Percentiles rank a stretch among this genome's conserved stretches.
phyloP scores from a whole-genome alignment of 1,140 invertebrate genomes.

The Hyphantria cunea region DNA sequence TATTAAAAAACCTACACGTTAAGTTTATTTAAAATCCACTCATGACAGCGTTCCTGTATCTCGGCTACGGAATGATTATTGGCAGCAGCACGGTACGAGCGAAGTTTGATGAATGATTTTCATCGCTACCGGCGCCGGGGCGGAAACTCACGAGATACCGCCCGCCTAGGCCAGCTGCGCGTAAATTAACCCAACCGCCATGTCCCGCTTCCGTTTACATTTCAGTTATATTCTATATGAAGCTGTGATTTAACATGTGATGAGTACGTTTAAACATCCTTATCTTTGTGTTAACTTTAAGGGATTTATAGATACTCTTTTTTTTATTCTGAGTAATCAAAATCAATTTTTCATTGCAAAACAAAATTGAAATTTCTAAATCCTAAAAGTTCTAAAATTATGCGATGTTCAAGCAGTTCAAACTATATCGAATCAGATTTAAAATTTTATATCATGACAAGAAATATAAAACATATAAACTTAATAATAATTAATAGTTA shows the following conservation, averaged over 20 bases:
- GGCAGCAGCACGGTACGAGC: constrained; percentile 33
- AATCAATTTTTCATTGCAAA: too few relatives aligned
- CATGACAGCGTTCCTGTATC: too few relatives aligned
- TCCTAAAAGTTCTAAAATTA: too few relatives aligned
- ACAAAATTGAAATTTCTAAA: too few relatives aligned
- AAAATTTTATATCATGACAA: too few relatives aligned
- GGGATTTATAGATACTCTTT: not conserved
- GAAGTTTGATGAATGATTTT: constrained; percentile 45
- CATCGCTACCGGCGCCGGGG: constrained; percentile 35
- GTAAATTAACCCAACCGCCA: constrained; percentile 45
- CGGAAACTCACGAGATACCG: constrained; percentile 44
- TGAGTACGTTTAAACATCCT: constrained; percentile 5
- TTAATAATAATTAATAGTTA: too few relatives aligned
- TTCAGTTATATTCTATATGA: constrained; percentile 39
- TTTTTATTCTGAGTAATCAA: too few relatives aligned
- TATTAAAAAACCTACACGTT: too few relatives aligned
- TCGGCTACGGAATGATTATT: constrained; percentile 19
- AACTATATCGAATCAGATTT: too few relatives aligned
- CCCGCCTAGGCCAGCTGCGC: constrained; percentile 36
- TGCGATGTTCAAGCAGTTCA: too few relatives aligned
- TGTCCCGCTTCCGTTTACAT: constrained; percentile 40
- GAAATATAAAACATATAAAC: too few relatives aligned
- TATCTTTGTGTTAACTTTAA: not conserved
- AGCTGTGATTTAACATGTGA: constrained; percentile 13
- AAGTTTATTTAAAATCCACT: too few relatives aligned